phyloP scores from a whole-genome alignment of 2,113 vertebrate genomes.

The Azemiops feae region DNA sequence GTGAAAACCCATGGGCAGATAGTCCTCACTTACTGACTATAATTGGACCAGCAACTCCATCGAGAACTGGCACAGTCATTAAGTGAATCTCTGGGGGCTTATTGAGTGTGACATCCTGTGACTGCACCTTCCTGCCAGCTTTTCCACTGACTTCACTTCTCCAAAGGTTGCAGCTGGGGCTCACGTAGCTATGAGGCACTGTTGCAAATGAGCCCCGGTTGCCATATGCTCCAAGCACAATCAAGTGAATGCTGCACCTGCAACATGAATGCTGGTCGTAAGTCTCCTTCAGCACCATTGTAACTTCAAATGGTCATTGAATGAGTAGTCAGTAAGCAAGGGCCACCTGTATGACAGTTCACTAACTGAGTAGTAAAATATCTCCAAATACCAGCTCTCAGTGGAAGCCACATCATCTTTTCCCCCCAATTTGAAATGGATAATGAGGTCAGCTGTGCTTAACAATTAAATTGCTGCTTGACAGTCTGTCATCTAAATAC shows the following conservation, averaged over 20 bases:
- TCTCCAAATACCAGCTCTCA: not conserved
- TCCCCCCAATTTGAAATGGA: not conserved
- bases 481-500: not conserved
- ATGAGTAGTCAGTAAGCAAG: not conserved
- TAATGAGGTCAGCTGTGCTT: not conserved
- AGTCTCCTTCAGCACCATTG: not conserved
- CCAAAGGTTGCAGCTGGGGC: no score
- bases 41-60: not conserved
- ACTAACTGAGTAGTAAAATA: not conserved
- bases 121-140: not conserved
- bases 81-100: not conserved
- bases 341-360: not conserved
- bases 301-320: not conserved
- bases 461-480: not conserved
- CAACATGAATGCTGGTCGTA: not conserved
- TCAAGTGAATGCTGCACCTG: not conserved
- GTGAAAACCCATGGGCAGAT: constrained; percentile 37
- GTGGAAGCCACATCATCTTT: not conserved
- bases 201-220: not conserved
- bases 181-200: not conserved
- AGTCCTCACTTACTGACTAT: not conserved
- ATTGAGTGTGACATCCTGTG: not conserved
- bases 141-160: not conserved
- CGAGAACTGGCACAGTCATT: not conserved
- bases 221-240: not conserved